Evolutionary conservation across 2,888 invertebrate species (phyloP), one percentile per base, ranked within the genome.

Genomic region (Erebia epiphron): DNA sequence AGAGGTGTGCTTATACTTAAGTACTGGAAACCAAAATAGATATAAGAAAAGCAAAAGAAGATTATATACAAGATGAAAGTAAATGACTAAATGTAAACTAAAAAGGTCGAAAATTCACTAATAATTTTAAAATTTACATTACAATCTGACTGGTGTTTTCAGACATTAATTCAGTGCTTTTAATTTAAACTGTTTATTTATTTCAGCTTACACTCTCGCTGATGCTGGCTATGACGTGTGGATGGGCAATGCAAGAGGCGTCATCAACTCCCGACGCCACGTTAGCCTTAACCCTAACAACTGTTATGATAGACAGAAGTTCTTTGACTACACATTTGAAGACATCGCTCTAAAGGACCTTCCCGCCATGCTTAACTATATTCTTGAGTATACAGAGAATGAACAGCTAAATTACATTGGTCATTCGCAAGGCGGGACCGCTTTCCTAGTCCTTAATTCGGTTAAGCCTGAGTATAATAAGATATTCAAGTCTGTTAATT

Each of bases 161-260:
- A 26, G 3, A 2, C 2, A 26, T 26, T 4, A 26, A 26, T 35
- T 35, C 5, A 35, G 5, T 5, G 35, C 35, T 35, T 1, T 35
- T 35, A 7, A 35, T 35, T 35, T 35, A 35, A 35, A 35, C 35
- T 7, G 35, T 35, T 16, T 62, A 0, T 21, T 14, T 60, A 13
- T 43, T 75, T 0, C 78, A 97, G 97, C 88, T 78, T 96, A 94
- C 89, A 94, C 95, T 82, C 91, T 96, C 64, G 94, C 95, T 0
- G 95, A 96, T 75, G 88, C 88, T 14, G 96, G 96, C 0, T 96
- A 95, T 78, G 96, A 96, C 79, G 95, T 96, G 0, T 98, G 98
- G 98, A 80, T 98, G 81, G 97, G 97, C 0, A 98, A 98, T 84
- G 95, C 95, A 21, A 91, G 98, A 72, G 98, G 98, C 3, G 97